Conservation (phyloP, 2,113 vertebrate species). For the Athene cunicularia region DNA sequence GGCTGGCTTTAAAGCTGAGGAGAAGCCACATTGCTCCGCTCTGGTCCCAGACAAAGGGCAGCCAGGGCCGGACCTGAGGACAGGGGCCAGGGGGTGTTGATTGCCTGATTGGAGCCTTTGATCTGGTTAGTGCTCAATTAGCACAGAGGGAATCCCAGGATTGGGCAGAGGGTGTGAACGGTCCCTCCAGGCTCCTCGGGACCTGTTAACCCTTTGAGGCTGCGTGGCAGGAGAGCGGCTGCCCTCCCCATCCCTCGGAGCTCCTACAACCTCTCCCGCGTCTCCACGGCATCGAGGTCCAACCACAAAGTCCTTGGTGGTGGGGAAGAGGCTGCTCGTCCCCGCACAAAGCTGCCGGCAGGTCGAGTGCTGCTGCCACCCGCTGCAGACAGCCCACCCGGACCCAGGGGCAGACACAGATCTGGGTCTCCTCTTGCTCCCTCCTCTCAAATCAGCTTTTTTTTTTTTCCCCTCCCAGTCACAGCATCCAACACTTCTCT, state of each 20-base stretch:
- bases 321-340: background rate
- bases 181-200: background rate
- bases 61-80: background rate
- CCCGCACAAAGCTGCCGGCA: background rate
- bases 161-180: background rate
- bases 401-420: fast-evolving
- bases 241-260: background rate
- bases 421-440: background rate
- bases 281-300: background rate
- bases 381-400: fast-evolving
- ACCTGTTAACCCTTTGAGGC: slow-evolving; percentile 47
- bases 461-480: fast-evolving
- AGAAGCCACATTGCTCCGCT: background rate
- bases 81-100: background rate
- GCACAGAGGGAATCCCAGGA: background rate
- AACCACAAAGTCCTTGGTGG: fast-evolving
- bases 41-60: background rate
- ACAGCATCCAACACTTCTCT: background rate
- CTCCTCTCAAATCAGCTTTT: background rate
- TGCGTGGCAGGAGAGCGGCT: background rate
- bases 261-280: background rate
- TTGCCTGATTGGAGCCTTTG: slow-evolving; percentile 6
- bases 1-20: background rate
- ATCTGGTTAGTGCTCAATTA: background rate
- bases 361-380: background rate